These are phyloP conservation scores for Hirudinaria manillensis DNA, from an alignment of 2,888 invertebrate genomes.

Conservation along the genomic window DNA sequence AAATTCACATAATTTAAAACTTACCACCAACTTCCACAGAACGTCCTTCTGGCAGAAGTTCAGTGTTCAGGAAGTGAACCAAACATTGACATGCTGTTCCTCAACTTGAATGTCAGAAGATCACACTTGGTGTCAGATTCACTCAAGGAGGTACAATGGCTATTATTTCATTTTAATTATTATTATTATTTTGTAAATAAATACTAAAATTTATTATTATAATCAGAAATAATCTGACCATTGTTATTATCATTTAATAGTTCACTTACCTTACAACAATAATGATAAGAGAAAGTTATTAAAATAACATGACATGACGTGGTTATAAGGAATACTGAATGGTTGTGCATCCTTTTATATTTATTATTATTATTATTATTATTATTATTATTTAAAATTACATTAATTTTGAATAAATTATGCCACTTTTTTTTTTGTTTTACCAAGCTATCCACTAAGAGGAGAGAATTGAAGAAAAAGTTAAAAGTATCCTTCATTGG, in stretches of 20 bases:
- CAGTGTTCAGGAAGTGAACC: conserved; percentile 60
- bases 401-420: not conserved
- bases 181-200: not conserved
- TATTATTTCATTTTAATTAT: not conserved
- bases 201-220: conserved; percentile 1
- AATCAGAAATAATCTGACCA: not conserved
- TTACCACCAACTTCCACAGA: not conserved
- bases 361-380: not conserved
- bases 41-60: conserved; percentile 57
- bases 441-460: conserved; percentile 59
- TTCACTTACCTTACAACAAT: not conserved
- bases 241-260: not conserved
- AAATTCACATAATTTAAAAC: not conserved
- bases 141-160: conserved; percentile 58
- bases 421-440: not conserved
- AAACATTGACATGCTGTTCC: conserved; percentile 62
- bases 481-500: conserved; percentile 62
- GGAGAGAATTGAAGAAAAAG: conserved; percentile 63
- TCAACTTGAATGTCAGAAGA: conserved; percentile 60
- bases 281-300: no score
- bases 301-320: no score
- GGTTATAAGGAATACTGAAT: no score
- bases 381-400: not conserved
- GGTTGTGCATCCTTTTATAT: no score
- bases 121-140: conserved; percentile 61